Evolutionary conservation across 2,888 invertebrate genomes (phyloP).

Genomic region (Dolomedes plantarius): DNA sequence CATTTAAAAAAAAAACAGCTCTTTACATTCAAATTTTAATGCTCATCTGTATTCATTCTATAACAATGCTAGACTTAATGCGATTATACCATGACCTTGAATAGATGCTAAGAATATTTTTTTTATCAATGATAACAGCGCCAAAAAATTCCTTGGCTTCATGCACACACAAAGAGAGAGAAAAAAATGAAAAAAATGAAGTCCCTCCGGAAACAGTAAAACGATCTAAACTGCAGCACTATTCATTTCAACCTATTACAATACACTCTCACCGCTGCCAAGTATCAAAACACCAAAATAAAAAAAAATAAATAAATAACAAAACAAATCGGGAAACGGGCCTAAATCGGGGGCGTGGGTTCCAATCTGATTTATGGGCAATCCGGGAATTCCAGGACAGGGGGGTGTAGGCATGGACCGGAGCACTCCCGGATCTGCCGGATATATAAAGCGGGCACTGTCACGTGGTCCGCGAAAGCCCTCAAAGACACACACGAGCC

Average conservation of each 20-base stretch:
- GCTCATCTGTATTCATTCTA: no score
- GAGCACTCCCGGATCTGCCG: slow-evolving; percentile 31
- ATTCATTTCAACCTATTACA: slow-evolving; percentile 11
- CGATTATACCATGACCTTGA: no score
- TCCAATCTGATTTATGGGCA: slow-evolving; percentile 16
- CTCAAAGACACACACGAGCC: slow-evolving; percentile 11
- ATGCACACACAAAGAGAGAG: no score
- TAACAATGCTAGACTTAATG: no score
- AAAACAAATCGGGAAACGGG: not conserved
- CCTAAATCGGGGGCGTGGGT: not conserved
- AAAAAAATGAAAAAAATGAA: no score
- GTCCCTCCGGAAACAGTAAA: not conserved
- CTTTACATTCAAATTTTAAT: no score
- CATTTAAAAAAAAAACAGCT: no score
- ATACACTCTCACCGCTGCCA: not conserved
- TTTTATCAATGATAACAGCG: no score
- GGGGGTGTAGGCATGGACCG: not conserved
- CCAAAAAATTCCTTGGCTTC: no score
- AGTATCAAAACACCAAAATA: not conserved
- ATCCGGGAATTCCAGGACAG: slow-evolving; percentile 18
- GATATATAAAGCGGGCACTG: slow-evolving; percentile 43
- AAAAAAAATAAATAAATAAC: not conserved
- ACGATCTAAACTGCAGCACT: not conserved
- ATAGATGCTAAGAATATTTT: no score
- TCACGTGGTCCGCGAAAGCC: slow-evolving; percentile 45